Conservation (phyloP, 2,797 vertebrate genomes). For the Lagorchestes hirsutus region DNA sequence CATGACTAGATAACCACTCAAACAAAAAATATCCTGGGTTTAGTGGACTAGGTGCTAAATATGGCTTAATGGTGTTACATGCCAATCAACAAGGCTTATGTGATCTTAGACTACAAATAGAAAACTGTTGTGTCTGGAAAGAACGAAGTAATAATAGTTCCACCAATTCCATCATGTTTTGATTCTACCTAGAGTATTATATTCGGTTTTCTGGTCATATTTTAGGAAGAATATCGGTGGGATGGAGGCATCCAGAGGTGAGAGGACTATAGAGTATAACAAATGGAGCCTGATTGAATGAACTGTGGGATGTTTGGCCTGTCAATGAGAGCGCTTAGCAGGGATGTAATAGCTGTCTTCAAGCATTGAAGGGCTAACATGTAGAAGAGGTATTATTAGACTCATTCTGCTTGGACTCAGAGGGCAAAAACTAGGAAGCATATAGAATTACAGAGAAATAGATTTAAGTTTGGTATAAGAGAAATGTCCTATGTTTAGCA, state of each 20-base stretch:
- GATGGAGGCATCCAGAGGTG: background rate
- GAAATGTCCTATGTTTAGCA: background rate
- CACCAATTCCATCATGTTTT: background rate
- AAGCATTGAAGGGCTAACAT: background rate
- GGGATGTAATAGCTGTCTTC: background rate
- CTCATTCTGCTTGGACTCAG: background rate
- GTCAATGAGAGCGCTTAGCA: background rate
- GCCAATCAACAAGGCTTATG: background rate
- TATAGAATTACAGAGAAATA: background rate
- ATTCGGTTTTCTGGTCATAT: background rate
- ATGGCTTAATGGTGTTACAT: background rate
- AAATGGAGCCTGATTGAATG: background rate
- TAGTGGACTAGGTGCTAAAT: background rate
- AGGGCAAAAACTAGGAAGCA: background rate
- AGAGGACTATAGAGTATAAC: background rate
- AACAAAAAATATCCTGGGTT: background rate
- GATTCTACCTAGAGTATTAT: background rate
- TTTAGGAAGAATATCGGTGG: background rate
- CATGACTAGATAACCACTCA: background rate
- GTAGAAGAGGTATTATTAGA: background rate
- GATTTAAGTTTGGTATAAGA: background rate
- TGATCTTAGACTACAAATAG: background rate
- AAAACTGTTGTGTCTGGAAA: background rate
- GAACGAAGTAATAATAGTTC: background rate
- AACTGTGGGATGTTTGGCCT: background rate